Percentiles rank a stretch among this genome's conserved stretches.
Conservation (phyloP, 1,140 invertebrate genomes). For the Calosoma granatense region DNA sequence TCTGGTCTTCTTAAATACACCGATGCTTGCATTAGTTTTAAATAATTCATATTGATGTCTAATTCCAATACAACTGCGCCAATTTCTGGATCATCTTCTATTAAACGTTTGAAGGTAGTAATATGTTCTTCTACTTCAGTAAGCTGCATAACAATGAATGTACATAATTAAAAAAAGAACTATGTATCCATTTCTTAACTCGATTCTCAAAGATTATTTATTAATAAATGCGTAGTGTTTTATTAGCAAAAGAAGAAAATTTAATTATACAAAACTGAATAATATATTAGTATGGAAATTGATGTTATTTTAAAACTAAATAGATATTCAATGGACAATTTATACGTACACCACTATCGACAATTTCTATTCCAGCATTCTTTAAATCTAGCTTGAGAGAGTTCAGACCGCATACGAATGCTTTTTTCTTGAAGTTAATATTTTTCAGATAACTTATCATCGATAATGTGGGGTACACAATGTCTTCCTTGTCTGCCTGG, state of each 20-base stretch:
- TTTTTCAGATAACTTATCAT: conserved; percentile 22
- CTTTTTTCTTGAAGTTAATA: conserved; percentile 24
- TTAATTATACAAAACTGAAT: no score
- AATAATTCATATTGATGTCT: conserved; percentile 22
- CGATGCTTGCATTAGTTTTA: conserved; percentile 21
- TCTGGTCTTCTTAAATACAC: conserved; percentile 22
- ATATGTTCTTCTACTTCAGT: background rate
- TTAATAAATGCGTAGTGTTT: no score
- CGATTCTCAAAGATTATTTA: no score
- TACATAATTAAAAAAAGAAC: background rate
- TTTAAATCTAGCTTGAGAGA: conserved; percentile 20
- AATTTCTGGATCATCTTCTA: conserved; percentile 18
- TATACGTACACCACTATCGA: conserved; percentile 14
- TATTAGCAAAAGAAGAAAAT: no score
- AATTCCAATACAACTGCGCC: conserved; percentile 25
- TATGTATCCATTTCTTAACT: background rate
- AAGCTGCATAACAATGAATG: background rate
- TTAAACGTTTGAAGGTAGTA: background rate
- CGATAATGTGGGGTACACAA: conserved; percentile 18
- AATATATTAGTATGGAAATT: conserved; percentile 5
- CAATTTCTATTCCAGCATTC: conserved; percentile 21
- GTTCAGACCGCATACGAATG: conserved; percentile 20
- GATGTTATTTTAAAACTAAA: background rate
- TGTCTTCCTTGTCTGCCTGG: conserved; percentile 16
- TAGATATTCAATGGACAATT: background rate